A percentile compares a stretch with the other conserved stretches of the same genome.
Evolutionary conservation across 2,797 vertebrate species (phyloP).

Genomic region (Petrocephalus sullivani): DNA sequence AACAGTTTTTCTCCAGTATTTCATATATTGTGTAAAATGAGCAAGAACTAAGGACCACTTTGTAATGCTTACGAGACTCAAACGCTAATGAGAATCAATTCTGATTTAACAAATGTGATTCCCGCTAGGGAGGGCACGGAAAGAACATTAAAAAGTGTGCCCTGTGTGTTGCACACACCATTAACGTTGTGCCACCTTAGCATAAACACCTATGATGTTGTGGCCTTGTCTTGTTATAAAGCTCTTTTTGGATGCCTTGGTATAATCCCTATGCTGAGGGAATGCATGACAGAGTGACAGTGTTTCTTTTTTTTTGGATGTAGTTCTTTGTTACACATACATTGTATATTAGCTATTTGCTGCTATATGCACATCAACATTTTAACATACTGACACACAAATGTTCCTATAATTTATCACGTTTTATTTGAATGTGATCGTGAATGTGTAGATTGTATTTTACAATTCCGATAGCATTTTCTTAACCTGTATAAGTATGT

Average conservation of each 20-base stretch:
- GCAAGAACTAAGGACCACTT: not conserved
- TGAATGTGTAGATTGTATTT: not conserved
- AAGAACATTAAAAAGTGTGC: not conserved
- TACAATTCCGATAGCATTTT: not conserved
- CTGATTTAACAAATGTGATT: conserved; percentile 12
- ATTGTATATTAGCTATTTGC: not conserved
- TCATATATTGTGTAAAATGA: not conserved
- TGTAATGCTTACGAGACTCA: conserved; percentile 4
- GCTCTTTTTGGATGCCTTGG: not conserved
- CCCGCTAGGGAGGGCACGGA: not conserved
- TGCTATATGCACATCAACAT: not conserved
- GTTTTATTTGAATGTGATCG: not conserved
- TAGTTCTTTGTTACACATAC: not conserved
- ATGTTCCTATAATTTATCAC: not conserved
- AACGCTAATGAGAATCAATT: conserved; percentile 13
- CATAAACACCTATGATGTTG: not conserved
- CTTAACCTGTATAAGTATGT: too few species aligned
- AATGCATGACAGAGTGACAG: not conserved
- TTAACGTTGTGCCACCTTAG: not conserved
- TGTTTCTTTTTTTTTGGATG: not conserved
- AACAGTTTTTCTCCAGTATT: not conserved
- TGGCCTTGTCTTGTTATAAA: not conserved
- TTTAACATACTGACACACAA: not conserved
- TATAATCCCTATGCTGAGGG: not conserved
- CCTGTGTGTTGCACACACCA: not conserved